Evolutionary conservation across 2,113 vertebrate genomes (phyloP), one percentile per base, ranked within the genome.

Genomic region (Rhinoderma darwinii): DNA sequence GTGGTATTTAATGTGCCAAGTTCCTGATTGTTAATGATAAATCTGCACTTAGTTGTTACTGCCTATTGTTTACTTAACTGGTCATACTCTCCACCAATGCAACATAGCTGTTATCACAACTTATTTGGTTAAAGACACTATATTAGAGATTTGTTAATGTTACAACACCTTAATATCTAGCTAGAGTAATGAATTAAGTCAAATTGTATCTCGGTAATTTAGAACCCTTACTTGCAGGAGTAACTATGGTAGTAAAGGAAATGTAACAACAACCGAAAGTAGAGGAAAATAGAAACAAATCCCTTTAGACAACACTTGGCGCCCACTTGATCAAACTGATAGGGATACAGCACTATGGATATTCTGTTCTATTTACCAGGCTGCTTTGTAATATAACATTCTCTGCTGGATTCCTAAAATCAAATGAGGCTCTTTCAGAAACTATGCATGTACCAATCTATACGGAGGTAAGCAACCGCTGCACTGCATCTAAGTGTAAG

Each of bases 341-440:
- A 70, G 30, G 30, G 61, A 70, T 41, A 35, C 32, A 37, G 39
- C 37, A 17, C 14, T n/a, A 39, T 44, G 77, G 25, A 43, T 86
- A 84, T 56, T 72, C 32, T 73, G 68, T 43, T 73, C 32, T 81
- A 70, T 86, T 86, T 86, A 54, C 84, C 37, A 56, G 30, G 37
- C 22, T 86, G 63, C 39, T 74, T 12, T 17, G 25, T 74, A 82
- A 74, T 81, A 79, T 80, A 22, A 27, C 41, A 41, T 59, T 86
- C 85, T 59, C 76, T 59, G 85, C 85, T 82, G 66, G 85, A 81
- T 70, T 86, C 66, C 27, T 12, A 66, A 39, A 81, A 73, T 86
- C 50, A 59, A 59, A 82, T 82, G 77, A 30, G 11, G 20, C 50
- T 86, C 37, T 73, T 80, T 72, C 61, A 51, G 18, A 86, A 79